Conservation (phyloP, 2,888 invertebrate genomes). For the Eristalis intricaria region DNA sequence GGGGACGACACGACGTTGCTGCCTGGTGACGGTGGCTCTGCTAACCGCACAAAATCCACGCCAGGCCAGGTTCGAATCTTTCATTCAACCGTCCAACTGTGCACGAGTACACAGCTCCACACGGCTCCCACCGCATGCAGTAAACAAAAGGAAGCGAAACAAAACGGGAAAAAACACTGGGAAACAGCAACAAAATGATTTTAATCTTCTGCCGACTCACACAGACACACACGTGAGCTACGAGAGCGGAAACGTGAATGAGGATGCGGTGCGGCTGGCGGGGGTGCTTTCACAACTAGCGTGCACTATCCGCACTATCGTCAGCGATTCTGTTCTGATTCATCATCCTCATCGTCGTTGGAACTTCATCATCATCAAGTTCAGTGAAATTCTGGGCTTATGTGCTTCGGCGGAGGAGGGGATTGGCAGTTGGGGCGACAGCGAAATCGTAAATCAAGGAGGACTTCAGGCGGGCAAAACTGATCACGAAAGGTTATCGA, state of each 20-base stretch:
- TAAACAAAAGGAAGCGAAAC: slow-evolving; percentile 41
- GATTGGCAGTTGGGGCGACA: background rate
- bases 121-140: slow-evolving; percentile 28
- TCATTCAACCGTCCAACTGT: slow-evolving; percentile 33
- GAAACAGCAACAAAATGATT: background rate
- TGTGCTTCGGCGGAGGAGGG: background rate
- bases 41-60: background rate
- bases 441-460: background rate
- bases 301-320: background rate
- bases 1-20: slow-evolving; percentile 20
- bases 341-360: background rate
- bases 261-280: background rate
- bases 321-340: background rate
- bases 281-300: background rate
- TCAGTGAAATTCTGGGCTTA: background rate
- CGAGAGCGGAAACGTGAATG: background rate
- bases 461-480: background rate
- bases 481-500: background rate
- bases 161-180: slow-evolving; percentile 8
- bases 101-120: slow-evolving; percentile 38
- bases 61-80: background rate
- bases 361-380: background rate
- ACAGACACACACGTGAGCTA: background rate
- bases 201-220: background rate
- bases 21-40: background rate